Percentiles rank a stretch among this genome's conserved stretches.
These are phyloP conservation scores for Branchellion lobata DNA, from an alignment of 2,888 invertebrate species.

Conservation along the genomic window DNA sequence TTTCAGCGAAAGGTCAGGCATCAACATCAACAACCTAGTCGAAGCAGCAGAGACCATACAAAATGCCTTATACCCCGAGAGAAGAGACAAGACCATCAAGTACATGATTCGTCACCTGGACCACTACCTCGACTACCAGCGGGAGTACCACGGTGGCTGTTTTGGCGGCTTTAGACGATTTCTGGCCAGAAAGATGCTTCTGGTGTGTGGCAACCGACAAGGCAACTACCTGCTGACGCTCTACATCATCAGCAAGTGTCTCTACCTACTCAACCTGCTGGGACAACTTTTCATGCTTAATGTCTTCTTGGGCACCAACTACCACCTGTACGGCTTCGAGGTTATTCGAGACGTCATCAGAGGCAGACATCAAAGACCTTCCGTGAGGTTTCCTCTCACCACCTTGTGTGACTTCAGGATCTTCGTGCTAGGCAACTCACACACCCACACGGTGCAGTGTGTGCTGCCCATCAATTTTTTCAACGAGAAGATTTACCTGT, in stretches of 20 bases:
- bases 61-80: conserved; percentile 63
- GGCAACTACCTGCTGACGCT: conserved; percentile 64
- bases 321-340: conserved; percentile 63
- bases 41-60: conserved; percentile 57
- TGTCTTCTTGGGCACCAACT: conserved; percentile 63
- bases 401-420: conserved; percentile 62
- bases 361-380: conserved; percentile 59
- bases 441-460: conserved; percentile 63
- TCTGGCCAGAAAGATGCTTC: conserved; percentile 60
- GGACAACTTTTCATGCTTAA: conserved; percentile 65
- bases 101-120: conserved; percentile 64
- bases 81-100: conserved; percentile 63
- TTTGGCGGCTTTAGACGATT: conserved; percentile 60
- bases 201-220: conserved; percentile 61
- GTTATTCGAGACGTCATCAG: conserved; percentile 63
- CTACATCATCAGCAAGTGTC: conserved; percentile 63
- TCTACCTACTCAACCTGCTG: conserved; percentile 63
- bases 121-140: conserved; percentile 61
- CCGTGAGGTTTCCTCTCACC: conserved; percentile 61
- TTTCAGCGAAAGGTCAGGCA: conserved; percentile 57
- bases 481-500: conserved; percentile 62
- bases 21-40: conserved; percentile 63
- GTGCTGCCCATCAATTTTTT: conserved; percentile 58
- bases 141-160: conserved; percentile 61
- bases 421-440: conserved; percentile 62